A percentile compares a stretch with the other conserved stretches of the same genome.
Conservation (phyloP, 92 coral and sea anemone genomes). For the Montipora capitata region DNA sequence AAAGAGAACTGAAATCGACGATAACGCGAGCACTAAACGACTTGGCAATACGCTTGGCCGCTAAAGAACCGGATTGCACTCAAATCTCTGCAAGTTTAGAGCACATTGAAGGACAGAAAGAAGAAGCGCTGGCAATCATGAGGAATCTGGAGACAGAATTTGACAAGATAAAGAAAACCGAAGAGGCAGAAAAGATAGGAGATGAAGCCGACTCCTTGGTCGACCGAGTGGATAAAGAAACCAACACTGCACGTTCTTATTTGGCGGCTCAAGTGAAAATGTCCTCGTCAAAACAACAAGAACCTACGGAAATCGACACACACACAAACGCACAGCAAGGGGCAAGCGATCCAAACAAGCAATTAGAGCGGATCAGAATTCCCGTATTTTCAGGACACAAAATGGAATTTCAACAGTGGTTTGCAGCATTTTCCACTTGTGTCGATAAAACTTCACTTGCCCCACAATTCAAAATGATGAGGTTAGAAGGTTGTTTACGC, state of each 20-base stretch:
- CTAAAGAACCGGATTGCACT: constrained; percentile 20
- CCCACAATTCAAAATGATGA: constrained; percentile 76
- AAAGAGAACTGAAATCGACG: constrained; percentile 38
- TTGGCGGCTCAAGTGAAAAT: constrained; percentile 2
- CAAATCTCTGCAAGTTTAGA: constrained; percentile 10
- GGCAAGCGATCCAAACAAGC: constrained; percentile 8
- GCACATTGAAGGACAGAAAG: constrained; percentile 38
- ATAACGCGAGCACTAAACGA: constrained; percentile 34
- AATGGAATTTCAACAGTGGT: constrained; percentile 61
- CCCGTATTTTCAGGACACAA: constrained; percentile 67
- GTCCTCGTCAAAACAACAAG: neutral
- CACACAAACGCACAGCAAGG: constrained; percentile 11
- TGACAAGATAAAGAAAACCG: constrained; percentile 4
- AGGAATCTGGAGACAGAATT: constrained; percentile 32
- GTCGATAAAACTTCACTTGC: constrained; percentile 60
- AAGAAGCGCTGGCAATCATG: constrained; percentile 33
- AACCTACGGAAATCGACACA: constrained; percentile 1
- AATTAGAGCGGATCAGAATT: constrained; percentile 57
- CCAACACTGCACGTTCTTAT: neutral
- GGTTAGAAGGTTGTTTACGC: constrained; percentile 62
- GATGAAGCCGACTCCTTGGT: neutral
- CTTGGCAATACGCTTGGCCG: constrained; percentile 37
- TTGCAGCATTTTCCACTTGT: constrained; percentile 69
- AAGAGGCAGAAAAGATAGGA: constrained; percentile 24
- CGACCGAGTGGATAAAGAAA: constrained; percentile 19